Evolutionary conservation across 1,140 invertebrate genomes (phyloP).

Genomic region (Tenebrio molitor): DNA sequence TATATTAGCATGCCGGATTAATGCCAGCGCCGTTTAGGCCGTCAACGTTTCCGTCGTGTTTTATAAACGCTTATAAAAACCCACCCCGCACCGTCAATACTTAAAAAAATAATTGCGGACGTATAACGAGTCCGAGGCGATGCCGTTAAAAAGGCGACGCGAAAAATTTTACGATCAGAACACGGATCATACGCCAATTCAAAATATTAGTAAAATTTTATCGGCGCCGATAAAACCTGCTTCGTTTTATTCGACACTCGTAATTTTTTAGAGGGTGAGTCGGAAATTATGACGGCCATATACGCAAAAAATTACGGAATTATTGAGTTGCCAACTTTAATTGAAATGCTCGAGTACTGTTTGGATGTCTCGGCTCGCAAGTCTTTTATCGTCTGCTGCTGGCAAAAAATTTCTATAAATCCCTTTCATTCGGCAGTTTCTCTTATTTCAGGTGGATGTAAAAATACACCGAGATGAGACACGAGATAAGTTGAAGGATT

Average conservation of each 20-base stretch:
- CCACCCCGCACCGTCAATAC: not conserved
- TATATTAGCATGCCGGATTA: conserved; percentile 56
- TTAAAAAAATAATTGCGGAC: conserved; percentile 30
- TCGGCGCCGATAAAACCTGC: conserved; percentile 2
- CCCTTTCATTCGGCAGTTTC: no score
- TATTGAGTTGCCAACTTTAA: no score
- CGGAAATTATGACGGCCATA: no score
- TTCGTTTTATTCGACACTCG: not conserved
- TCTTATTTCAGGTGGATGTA: no score
- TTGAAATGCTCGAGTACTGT: no score
- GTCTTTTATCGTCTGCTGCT: no score
- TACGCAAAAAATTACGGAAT: no score
- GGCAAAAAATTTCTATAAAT: no score
- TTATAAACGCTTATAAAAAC: conserved; percentile 10
- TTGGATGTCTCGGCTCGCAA: no score
- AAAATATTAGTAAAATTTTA: conserved; percentile 5
- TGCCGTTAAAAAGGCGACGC: not conserved
- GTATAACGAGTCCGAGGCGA: not conserved
- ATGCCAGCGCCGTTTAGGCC: conserved; percentile 20
- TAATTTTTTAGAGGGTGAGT: no score
- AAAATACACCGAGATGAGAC: no score
- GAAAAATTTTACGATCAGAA: not conserved
- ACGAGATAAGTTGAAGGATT: no score
- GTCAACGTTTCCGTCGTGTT: not conserved
- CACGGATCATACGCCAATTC: conserved; percentile 16